Conservation (phyloP, 2,797 vertebrate species). For the Halcyon badia region DNA sequence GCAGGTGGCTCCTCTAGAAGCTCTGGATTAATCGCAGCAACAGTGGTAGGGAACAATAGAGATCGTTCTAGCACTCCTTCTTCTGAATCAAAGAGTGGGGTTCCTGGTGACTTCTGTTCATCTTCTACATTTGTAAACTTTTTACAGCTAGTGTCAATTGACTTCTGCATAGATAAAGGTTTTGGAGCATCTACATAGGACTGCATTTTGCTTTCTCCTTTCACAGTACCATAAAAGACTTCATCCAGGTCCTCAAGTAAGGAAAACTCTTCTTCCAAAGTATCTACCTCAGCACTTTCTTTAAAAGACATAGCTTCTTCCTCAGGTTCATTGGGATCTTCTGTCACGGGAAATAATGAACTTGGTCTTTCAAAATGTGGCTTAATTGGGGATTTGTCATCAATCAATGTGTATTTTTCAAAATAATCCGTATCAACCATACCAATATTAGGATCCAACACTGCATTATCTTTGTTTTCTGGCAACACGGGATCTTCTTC, state of each 20-base stretch:
- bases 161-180: slow-evolving; percentile 40
- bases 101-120: slow-evolving; percentile 80
- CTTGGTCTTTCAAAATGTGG: slow-evolving; percentile 63
- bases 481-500: slow-evolving; percentile 40
- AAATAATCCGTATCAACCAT: slow-evolving; percentile 89
- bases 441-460: slow-evolving; percentile 60
- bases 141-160: slow-evolving; percentile 32
- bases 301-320: slow-evolving; percentile 39
- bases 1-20: slow-evolving; percentile 92
- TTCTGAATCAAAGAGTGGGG: slow-evolving; percentile 86
- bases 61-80: slow-evolving; percentile 89
- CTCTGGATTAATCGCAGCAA: slow-evolving; percentile 87
- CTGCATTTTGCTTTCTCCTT: slow-evolving; percentile 40
- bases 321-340: slow-evolving; percentile 47
- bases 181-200: slow-evolving; percentile 17
- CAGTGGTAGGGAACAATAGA: slow-evolving; percentile 86
- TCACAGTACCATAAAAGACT: slow-evolving; percentile 87
- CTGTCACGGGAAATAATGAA: slow-evolving; percentile 30
- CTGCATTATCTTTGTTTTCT: slow-evolving; percentile 12
- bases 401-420: slow-evolving; percentile 93
- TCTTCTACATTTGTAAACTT: slow-evolving; percentile 26
- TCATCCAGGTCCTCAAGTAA: slow-evolving; percentile 87
- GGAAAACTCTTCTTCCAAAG: slow-evolving; percentile 85
- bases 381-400: slow-evolving; percentile 83
- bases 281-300: slow-evolving; percentile 77